These are phyloP conservation scores for Heliconius aoede DNA, from an alignment of 2,888 invertebrate genomes.

Conservation along the genomic window DNA sequence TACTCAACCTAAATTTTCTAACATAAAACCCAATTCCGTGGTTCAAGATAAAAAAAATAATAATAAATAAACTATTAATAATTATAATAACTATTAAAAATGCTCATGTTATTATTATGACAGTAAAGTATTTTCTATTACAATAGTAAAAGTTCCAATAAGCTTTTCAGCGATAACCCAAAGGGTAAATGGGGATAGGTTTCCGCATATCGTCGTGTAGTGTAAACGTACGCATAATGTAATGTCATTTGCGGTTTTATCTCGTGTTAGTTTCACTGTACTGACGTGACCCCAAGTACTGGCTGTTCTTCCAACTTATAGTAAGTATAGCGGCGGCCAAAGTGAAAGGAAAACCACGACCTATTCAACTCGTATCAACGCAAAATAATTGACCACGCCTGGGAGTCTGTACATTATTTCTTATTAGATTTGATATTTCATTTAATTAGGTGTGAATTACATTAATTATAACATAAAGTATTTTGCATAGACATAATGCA, in stretches of 20 bases:
- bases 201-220: constrained; percentile 40
- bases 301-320: constrained; percentile 66
- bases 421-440: constrained; percentile 6
- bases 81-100: background rate
- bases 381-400: constrained; percentile 41
- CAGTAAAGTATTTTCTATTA: background rate
- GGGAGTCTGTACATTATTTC: constrained; percentile 10
- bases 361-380: constrained; percentile 54
- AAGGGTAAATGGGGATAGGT: background rate
- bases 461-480: background rate
- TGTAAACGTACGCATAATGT: constrained; percentile 40
- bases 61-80: too few species aligned
- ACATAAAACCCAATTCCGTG: background rate
- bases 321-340: too few species aligned
- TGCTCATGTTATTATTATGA: background rate
- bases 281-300: constrained; percentile 55
- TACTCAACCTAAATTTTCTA: constrained; percentile 54
- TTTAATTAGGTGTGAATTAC: background rate
- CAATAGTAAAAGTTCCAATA: constrained; percentile 26
- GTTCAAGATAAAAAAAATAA: too few species aligned
- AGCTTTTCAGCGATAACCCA: constrained; percentile 30
- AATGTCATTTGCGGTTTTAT: constrained; percentile 39
- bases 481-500: too few species aligned
- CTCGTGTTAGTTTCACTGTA: constrained; percentile 34
- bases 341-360: constrained; percentile 77